Evolutionary conservation across 1,140 invertebrate species (phyloP), one percentile per base, ranked within the genome.

Genomic region (Zaprionus taronus): DNA sequence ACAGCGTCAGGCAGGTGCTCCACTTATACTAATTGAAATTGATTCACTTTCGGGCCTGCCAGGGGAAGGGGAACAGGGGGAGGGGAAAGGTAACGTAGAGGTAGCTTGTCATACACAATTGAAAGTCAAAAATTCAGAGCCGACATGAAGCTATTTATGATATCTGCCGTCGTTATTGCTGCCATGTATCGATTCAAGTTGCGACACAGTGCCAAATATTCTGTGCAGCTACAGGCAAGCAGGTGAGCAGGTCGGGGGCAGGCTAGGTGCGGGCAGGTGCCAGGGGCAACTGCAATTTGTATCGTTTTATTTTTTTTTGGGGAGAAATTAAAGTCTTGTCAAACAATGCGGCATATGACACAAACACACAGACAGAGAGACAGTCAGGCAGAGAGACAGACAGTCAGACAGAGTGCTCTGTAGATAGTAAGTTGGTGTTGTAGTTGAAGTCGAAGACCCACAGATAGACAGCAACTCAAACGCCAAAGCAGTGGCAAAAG

Each of bases 311-410:
- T 41, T 17, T 55, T 55, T 70, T 28, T n/a, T 49, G 9, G 47
- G 26, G 51, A 77, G 72, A 83, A 74, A 84, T 84, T 84, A 80
- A 84, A 84, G 69, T 77, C 81, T 80, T 84, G 85, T 84, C 84
- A 89, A 89, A 89, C 75, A 89, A 76, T 87, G 84, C 83, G 84
- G 77, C 84, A 87, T 79, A 90, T 79, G 81, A 82, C 61, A 76
- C 66, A 77, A 36, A 72, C 53, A 63, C 14, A 61, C 47, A 61
- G 22, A 17, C n/a, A 51, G 20, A 38, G 38, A 36, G 15, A 61
- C 47, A 61, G 22, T 15, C n/a, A 51, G 20, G 31, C 53, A 36
- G 15, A 36, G 1, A 49, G 24, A 49, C 17, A 57, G n/a, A 56
- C 26, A 56, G 6, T 38, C 20, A 6, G 12, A 38, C 34, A 53